Percentiles rank a stretch among this genome's conserved stretches.
Evolutionary conservation across 2,113 vertebrate genomes (phyloP).

Genomic region (Anoura caudifer): DNA sequence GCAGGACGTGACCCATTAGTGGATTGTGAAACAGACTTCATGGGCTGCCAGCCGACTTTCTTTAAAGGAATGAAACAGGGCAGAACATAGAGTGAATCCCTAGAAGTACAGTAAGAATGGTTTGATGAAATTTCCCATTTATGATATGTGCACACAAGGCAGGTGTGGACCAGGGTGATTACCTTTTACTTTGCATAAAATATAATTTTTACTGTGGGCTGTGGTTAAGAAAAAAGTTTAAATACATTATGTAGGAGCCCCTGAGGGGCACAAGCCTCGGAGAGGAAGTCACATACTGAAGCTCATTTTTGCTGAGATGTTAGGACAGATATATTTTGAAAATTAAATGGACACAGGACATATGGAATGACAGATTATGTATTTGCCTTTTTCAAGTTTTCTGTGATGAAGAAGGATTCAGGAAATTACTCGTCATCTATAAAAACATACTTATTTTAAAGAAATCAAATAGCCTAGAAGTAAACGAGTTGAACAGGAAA

Average conservation of each 20-base stretch:
- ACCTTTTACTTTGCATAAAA: not conserved
- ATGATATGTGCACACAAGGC: not conserved
- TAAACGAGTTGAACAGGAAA: not conserved
- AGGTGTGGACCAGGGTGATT: not conserved
- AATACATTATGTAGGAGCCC: not conserved
- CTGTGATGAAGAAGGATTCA: not conserved
- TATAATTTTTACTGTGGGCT: not conserved
- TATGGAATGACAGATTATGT: not conserved
- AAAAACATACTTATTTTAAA: not conserved
- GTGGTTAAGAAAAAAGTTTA: not conserved
- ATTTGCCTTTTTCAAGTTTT: conserved; percentile 17
- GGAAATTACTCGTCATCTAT: not conserved
- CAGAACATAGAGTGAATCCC: not conserved
- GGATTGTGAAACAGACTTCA: not conserved
- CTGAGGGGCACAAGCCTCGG: not conserved
- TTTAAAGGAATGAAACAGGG: not conserved
- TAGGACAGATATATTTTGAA: not conserved
- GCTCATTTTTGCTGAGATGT: not conserved
- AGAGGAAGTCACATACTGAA: not conserved
- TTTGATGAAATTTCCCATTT: not conserved
- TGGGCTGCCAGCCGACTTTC: not conserved
- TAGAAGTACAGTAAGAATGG: not conserved
- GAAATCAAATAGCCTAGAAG: not conserved
- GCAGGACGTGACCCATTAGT: not conserved
- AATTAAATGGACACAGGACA: not conserved